A percentile compares a stretch with the other conserved stretches of the same genome.
Conservation (phyloP, 2,797 vertebrate species). For the Fistularia tabacaria region DNA sequence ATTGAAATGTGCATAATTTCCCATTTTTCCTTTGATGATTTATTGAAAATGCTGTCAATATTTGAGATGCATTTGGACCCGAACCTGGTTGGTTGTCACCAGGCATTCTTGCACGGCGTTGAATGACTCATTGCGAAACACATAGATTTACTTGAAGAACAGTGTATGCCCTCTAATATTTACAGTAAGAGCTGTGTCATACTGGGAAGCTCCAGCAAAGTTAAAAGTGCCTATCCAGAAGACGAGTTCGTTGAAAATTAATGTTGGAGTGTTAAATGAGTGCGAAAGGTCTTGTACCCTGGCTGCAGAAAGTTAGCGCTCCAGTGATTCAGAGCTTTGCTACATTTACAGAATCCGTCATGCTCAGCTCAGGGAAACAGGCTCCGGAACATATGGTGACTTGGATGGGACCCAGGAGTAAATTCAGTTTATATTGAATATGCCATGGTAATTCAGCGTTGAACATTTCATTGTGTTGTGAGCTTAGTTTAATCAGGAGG, state of each 20-base stretch:
- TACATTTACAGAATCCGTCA: slow-evolving; percentile 73
- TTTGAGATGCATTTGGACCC: too few species aligned
- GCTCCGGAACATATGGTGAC: slow-evolving; percentile 61
- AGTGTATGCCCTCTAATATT: neutral
- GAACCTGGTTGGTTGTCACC: too few species aligned
- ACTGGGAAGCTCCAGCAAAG: neutral
- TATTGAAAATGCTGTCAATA: too few species aligned
- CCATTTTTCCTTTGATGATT: too few species aligned
- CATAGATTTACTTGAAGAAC: neutral
- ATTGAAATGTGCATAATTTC: too few species aligned
- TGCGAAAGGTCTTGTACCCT: slow-evolving; percentile 44
- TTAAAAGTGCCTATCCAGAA: slow-evolving; percentile 17
- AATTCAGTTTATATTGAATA: slow-evolving; percentile 73
- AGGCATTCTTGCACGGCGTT: neutral
- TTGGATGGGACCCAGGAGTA: slow-evolving; percentile 62
- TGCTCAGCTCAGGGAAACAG: slow-evolving; percentile 46
- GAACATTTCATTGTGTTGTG: slow-evolving; percentile 63
- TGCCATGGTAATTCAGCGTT: slow-evolving; percentile 64
- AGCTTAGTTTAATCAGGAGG: slow-evolving; percentile 53
- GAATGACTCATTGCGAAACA: slow-evolving; percentile 7
- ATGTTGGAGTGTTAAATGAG: slow-evolving; percentile 44
- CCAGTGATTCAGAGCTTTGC: slow-evolving; percentile 65
- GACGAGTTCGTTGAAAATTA: slow-evolving; percentile 23
- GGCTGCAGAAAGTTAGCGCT: slow-evolving; percentile 40
- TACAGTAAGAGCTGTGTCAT: neutral